phyloP scores from a whole-genome alignment of 2,888 invertebrate species.

The Erannis defoliaria region DNA sequence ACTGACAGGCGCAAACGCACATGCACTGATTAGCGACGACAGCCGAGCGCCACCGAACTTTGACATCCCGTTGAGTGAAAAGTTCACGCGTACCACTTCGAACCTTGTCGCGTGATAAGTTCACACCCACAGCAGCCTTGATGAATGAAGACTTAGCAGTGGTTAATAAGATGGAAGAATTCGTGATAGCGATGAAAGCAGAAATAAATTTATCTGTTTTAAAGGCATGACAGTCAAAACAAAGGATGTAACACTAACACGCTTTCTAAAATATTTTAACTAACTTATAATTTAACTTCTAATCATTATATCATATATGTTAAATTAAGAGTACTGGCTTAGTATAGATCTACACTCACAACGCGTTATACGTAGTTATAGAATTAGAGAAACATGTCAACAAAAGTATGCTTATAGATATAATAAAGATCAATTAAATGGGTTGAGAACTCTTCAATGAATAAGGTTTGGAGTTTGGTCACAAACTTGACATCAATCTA shows the following conservation, averaged over 20 bases:
- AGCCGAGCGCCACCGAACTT: conserved; percentile 37
- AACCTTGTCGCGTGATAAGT: conserved; percentile 32
- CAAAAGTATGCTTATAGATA: not conserved
- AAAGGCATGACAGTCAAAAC: conserved; percentile 10
- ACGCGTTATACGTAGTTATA: not conserved
- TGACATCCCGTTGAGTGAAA: conserved; percentile 34
- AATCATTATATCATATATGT: not conserved
- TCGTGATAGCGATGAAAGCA: not conserved
- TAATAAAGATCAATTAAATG: not conserved
- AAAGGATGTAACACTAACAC: conserved; percentile 11
- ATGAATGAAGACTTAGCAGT: conserved; percentile 10
- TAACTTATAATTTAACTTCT: not conserved
- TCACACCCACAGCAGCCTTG: conserved; percentile 14
- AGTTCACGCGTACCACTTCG: conserved; percentile 25
- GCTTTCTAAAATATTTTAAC: conserved; percentile 11
- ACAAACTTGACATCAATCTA: conserved; percentile 8
- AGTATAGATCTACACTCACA: too few species aligned
- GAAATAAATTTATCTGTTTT: not conserved
- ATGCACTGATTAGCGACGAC: conserved; percentile 34
- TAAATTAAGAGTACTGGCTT: not conserved
- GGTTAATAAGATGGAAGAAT: conserved; percentile 5
- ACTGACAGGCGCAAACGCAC: conserved; percentile 33
- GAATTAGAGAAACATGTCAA: not conserved
- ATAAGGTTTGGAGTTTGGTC: conserved; percentile 1
- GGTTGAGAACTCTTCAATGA: not conserved